Base-by-base conservation (phyloP, 2,113 vertebrate genomes). In the Microcebus tavaratra region DNA sequence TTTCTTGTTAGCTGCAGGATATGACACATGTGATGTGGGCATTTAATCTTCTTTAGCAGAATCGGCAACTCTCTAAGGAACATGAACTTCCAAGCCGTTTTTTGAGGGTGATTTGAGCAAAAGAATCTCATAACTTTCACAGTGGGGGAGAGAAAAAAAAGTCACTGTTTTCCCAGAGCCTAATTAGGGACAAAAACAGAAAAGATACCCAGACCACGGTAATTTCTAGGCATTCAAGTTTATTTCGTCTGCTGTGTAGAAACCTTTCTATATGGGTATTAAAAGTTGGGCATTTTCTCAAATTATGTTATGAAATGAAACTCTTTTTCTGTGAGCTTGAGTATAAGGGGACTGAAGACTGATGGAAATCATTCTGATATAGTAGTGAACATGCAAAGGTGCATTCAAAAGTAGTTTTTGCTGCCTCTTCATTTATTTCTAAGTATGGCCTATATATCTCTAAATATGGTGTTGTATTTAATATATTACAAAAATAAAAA, bases 1-100 rank as follows among this genome's bases (percentile, higher is more conserved):
- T 65, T 89, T 73, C 42, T 79, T 61, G 72, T 79, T 88, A 72
- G 78, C 88, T 81, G 63, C 68, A 78, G 29, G 48, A 48, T 82
- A n/a, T 34, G 72, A 92, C 76, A 86, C 13, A 3, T 48, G 45
- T 29, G 79, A 78, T 83, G 34, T 21, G 73, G 84, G 10, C 72
- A 94, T 94, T 97, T 96, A 90, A 92, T 97, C 87, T 91, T 93
- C 79, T 81, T 67, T 70, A 91, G 80, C 50, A 45, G 87, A 92
- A 63, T 6, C 96, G 81, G 59, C 79, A 67, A 42, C 84, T 92
- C 79, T 93, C 48, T 90, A 90, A 96, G 90, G 80, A 89, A 90
- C 81, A 34, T 7, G 76, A 93, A 85, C 73, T 85, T 96, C 76
- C 27, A 68, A 70, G 85, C 18, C 59, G 90, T 93, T 50, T 36